Evolutionary conservation across 2,888 invertebrate species (phyloP), one percentile per base, ranked within the genome.

Genomic region (Conomelus anceps): DNA sequence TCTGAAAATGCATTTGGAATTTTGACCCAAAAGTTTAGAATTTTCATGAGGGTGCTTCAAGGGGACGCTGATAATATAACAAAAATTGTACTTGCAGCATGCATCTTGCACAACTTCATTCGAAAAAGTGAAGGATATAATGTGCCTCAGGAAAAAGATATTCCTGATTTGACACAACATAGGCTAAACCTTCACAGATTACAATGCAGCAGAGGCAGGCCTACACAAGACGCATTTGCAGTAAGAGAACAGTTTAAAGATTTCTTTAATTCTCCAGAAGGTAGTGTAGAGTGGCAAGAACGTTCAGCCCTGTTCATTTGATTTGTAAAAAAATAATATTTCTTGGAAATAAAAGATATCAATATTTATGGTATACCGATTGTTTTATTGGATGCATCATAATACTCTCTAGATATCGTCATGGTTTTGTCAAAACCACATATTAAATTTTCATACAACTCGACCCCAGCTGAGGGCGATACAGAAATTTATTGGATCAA

Each of bases 1-100:
- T 29, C 63, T 63, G 89, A 89, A 90, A 90, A 89, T 88, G 88
- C 84, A 0, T 90, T 90, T 88, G 90, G 89, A 17, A 90, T 90
- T 85, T 23, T 90, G 22, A 84, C 41, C 17, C 22, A 86, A 17
- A 90, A 23, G 23, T 89, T 88, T 84, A 22, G 88, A 4, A 84
- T 89, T 23, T 84, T 89, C 22, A 0, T 23, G 6, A 23, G 85
- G 20, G 41, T 22, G 17, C 22, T 89, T 4, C 88, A 88, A 22
- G 41, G 41, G 22, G 6, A 22, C 1, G 34, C 88, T 88, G 88
- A 88, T 20, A 86, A 86, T 22, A 86, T 86, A 22, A 86, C 86
- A 24, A 86, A 17, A 6, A 22, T 86, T 6, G 11, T 86, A 22
- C 86, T 86, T 3, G 86, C 22, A 22, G 22, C 22, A 22, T 22